Percentiles rank a stretch among this genome's conserved stretches.
Evolutionary conservation across 2,113 vertebrate genomes (phyloP).

Genomic region (Microtus pennsylvanicus): DNA sequence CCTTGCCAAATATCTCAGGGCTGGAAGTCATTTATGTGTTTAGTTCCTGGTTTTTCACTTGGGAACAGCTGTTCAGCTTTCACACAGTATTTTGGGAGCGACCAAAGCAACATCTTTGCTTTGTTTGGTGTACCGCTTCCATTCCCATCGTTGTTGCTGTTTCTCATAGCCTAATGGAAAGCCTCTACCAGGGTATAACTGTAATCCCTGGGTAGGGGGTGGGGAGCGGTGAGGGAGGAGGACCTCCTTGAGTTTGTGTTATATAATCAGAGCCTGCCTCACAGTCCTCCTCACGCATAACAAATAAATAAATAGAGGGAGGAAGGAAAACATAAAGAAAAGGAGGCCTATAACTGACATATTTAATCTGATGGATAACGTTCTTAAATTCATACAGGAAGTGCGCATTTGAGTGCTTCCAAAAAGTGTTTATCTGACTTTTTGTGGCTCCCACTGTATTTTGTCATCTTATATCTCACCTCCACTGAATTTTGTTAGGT

Average conservation of each 20-base stretch:
- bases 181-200: neutral
- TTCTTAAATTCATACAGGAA: neutral
- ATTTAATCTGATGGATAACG: conserved; percentile 36
- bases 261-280: neutral
- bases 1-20: neutral
- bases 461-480: neutral
- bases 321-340: neutral
- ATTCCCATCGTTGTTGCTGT: conserved; percentile 39
- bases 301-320: neutral
- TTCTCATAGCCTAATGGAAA: neutral
- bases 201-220: neutral
- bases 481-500: neutral
- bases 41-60: neutral
- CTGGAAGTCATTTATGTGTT: neutral
- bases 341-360: neutral
- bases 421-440: neutral
- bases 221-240: neutral
- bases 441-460: neutral
- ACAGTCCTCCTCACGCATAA: neutral
- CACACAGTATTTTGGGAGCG: neutral
- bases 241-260: neutral
- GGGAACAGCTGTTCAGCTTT: conserved; percentile 17
- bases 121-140: neutral
- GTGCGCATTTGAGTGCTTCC: neutral
- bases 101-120: conserved; percentile 17